Percentiles rank a stretch among this genome's conserved stretches.
Conservation (phyloP, 2,797 vertebrate species). For the Myoxocephalus aenaeus region DNA sequence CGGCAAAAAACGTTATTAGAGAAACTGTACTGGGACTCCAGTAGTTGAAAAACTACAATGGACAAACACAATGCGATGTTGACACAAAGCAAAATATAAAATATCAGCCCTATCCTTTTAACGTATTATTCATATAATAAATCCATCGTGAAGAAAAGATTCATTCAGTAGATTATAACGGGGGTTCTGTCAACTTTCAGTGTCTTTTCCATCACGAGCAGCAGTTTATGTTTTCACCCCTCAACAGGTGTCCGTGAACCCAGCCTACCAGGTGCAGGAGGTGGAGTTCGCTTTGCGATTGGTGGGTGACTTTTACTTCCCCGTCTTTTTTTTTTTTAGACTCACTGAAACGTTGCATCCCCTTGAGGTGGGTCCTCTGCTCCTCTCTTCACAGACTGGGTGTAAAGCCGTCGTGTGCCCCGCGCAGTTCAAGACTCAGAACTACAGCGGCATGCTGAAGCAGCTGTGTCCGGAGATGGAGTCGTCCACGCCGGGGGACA, state of each 20-base stretch:
- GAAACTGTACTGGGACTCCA: background rate
- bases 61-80: no score
- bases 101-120: no score
- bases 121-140: background rate
- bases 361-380: background rate
- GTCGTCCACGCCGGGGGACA: constrained; percentile 81
- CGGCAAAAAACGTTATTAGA: background rate
- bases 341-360: background rate
- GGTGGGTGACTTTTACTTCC: constrained; percentile 70
- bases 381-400: constrained; percentile 83
- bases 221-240: background rate
- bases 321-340: background rate
- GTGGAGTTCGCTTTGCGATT: constrained; percentile 87
- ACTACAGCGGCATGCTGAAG: constrained; percentile 90
- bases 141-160: background rate
- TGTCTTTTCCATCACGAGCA: background rate
- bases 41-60: no score
- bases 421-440: constrained; percentile 89
- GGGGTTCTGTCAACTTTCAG: background rate
- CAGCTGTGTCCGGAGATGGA: constrained; percentile 91
- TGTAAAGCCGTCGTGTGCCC: constrained; percentile 94
- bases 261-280: constrained; percentile 91
- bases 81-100: no score
- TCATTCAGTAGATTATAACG: no score
- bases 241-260: constrained; percentile 91